A percentile compares a stretch with the other conserved stretches of the same genome.
These are phyloP conservation scores for Urocitellus parryii DNA, from an alignment of 2,113 vertebrate species.

Conservation along the genomic window DNA sequence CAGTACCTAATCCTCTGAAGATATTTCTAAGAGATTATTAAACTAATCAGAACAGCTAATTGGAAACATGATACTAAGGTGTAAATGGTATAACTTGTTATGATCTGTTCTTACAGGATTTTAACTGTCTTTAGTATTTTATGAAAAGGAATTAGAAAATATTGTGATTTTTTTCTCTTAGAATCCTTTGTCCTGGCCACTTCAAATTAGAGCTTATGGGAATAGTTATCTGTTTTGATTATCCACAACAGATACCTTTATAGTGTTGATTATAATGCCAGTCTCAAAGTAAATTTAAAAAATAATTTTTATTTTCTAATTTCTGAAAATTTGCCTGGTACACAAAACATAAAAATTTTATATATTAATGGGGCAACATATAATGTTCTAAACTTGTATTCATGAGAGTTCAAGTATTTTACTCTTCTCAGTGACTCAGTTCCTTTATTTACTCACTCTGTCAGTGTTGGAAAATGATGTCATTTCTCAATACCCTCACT, in stretches of 20 bases:
- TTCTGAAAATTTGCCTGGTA: neutral
- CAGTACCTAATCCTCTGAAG: neutral
- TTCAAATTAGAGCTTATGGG: neutral
- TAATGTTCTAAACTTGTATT: neutral
- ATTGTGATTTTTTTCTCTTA: neutral
- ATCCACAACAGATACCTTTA: neutral
- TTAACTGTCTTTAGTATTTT: neutral
- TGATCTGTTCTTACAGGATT: neutral
- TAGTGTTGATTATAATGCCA: neutral
- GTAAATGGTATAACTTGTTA: neutral
- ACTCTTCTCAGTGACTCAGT: neutral
- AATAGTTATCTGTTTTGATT: neutral
- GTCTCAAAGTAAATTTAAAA: neutral
- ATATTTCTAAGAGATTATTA: neutral
- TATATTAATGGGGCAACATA: neutral
- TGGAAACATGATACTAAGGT: neutral
- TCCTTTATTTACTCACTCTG: neutral
- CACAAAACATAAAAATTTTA: neutral
- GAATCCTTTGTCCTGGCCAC: neutral
- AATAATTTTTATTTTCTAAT: neutral
- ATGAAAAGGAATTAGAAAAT: neutral
- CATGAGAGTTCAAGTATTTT: neutral
- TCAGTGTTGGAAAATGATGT: neutral
- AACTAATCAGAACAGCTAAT: conserved; percentile 2
- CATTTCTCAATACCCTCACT: neutral